A percentile compares a stretch with the other conserved stretches of the same genome.
Conservation (phyloP, 2,113 vertebrate genomes). For the Megaceryle torquata region DNA sequence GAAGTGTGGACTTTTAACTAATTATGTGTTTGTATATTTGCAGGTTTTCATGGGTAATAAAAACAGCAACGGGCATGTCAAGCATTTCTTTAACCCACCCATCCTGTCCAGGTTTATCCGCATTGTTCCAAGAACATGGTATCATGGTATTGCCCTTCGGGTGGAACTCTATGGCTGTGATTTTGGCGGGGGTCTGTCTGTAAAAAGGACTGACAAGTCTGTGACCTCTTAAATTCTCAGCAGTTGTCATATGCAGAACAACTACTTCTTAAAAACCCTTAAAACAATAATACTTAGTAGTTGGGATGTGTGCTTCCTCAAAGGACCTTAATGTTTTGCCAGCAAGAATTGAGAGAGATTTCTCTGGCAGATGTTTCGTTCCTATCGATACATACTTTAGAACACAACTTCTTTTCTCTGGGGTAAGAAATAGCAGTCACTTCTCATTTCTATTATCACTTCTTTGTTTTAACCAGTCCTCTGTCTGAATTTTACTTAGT, state of each 20-base stretch:
- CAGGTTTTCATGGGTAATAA: slow-evolving; percentile 88
- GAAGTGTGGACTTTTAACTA: background rate
- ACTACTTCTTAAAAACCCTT: background rate
- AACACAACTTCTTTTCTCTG: background rate
- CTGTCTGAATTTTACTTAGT: background rate
- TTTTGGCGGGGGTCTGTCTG: slow-evolving; percentile 53
- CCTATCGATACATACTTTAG: background rate
- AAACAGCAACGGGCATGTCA: slow-evolving; percentile 75
- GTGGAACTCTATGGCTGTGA: slow-evolving; percentile 92
- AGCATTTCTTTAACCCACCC: slow-evolving; percentile 89
- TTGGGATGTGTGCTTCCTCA: background rate
- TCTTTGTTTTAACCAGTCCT: background rate
- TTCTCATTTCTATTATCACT: background rate
- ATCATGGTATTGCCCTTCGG: slow-evolving; percentile 85
- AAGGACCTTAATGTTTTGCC: background rate
- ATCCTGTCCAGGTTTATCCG: slow-evolving; percentile 89
- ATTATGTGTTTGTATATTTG: slow-evolving; percentile 39
- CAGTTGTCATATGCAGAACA: background rate
- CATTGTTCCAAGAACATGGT: slow-evolving; percentile 86
- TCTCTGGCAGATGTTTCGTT: background rate
- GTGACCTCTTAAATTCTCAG: background rate
- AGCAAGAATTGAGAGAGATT: background rate
- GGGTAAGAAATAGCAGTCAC: background rate
- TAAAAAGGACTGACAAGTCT: background rate
- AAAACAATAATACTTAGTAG: background rate